These are phyloP conservation scores for Drosophila mercatorum DNA, from an alignment of 2,888 invertebrate species.

Conservation along the genomic window DNA sequence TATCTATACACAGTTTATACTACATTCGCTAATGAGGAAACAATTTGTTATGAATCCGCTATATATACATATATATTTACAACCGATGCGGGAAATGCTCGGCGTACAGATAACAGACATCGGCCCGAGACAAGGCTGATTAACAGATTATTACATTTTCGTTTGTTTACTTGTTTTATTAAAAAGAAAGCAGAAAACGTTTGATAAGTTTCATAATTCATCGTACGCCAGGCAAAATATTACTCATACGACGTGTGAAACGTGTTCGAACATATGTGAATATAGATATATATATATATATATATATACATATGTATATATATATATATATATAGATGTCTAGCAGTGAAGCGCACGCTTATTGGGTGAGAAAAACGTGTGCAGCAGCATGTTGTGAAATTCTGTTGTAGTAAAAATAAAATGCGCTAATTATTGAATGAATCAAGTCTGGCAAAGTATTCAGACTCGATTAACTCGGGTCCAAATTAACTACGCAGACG, in stretches of 20 bases:
- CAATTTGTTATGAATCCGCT: slow-evolving; percentile 41
- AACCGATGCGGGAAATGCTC: slow-evolving; percentile 15
- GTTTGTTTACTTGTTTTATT: slow-evolving; percentile 2
- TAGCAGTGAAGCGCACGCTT: slow-evolving; percentile 57
- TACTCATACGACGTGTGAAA: slow-evolving; percentile 52
- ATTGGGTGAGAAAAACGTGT: slow-evolving; percentile 62
- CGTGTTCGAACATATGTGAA: slow-evolving; percentile 15
- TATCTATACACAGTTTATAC: slow-evolving; percentile 2
- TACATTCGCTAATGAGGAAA: slow-evolving; percentile 56
- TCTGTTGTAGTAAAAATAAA: slow-evolving; percentile 33
- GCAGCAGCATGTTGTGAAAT: slow-evolving; percentile 38
- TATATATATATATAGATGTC: background rate
- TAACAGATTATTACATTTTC: slow-evolving; percentile 17
- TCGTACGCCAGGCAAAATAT: slow-evolving; percentile 22
- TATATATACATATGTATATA: background rate
- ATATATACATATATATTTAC: slow-evolving; percentile 16
- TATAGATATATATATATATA: background rate
- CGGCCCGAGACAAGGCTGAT: slow-evolving; percentile 18
- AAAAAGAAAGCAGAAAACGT: slow-evolving; percentile 1
- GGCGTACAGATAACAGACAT: slow-evolving; percentile 24
- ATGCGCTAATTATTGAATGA: slow-evolving; percentile 56
- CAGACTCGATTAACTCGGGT: background rate
- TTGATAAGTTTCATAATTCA: slow-evolving; percentile 15
- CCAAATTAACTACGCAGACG: slow-evolving; percentile 21
- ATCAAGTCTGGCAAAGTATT: slow-evolving; percentile 20